A percentile compares a stretch with the other conserved stretches of the same genome.
phyloP scores from a whole-genome alignment of 37 sponge, comb jelly and placozoan species.

The Crambe crambe region DNA sequence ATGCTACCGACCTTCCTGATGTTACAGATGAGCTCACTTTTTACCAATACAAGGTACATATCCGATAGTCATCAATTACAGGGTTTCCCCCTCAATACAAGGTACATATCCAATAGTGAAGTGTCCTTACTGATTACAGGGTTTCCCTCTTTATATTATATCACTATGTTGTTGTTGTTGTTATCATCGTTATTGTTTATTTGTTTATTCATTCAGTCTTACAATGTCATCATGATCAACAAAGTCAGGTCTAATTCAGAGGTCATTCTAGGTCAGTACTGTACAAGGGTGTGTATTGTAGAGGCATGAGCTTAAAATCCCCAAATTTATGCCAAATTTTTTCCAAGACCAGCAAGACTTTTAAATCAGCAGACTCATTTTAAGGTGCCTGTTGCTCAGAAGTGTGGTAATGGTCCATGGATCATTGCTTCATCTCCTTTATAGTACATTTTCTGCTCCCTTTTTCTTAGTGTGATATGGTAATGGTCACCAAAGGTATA shows the following conservation, averaged over 20 bases:
- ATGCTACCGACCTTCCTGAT: neutral
- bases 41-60: conserved; percentile 69
- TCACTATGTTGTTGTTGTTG: neutral
- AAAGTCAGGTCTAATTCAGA: conserved; percentile 68
- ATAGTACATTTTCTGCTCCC: too few species aligned
- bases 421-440: too few species aligned
- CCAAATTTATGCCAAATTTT: too few species aligned
- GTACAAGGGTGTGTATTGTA: neutral
- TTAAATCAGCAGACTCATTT: too few species aligned
- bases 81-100: too few species aligned
- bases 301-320: too few species aligned
- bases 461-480: too few species aligned
- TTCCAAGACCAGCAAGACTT: neutral
- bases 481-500: too few species aligned
- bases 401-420: too few species aligned
- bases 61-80: too few species aligned
- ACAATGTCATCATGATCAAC: conserved; percentile 49
- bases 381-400: too few species aligned
- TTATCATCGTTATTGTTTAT: neutral
- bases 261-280: conserved; percentile 61
- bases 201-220: conserved; percentile 48
- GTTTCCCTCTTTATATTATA: neutral
- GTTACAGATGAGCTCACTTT: conserved; percentile 65
- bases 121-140: neutral
- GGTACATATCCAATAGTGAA: too few species aligned